Evolutionary conservation across 2,888 invertebrate species (phyloP).

Genomic region (Rhopalosiphum nymphaeae): DNA sequence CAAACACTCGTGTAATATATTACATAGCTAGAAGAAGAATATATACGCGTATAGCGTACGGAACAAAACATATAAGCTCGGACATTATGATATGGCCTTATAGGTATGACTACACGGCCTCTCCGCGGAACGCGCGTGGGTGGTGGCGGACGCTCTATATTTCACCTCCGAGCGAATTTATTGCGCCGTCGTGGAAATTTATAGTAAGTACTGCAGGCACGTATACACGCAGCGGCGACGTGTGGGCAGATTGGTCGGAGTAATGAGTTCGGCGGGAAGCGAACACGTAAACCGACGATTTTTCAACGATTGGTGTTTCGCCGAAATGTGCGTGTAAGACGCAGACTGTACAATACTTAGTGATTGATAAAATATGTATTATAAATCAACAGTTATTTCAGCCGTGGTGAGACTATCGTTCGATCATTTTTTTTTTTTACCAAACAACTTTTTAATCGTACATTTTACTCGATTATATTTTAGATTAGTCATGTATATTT

Average conservation of each 20-base stretch:
- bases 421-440: background rate
- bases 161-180: conserved; percentile 30
- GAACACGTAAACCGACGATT: conserved; percentile 3
- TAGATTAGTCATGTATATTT: too few relatives aligned
- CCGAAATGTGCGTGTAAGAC: background rate
- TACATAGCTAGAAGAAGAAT: background rate
- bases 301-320: background rate
- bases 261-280: background rate
- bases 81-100: background rate
- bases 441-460: background rate
- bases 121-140: background rate
- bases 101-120: background rate
- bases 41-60: background rate
- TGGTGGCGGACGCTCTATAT: conserved; percentile 11
- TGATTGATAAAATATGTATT: background rate
- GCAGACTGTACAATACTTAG: background rate
- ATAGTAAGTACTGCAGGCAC: background rate
- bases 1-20: background rate
- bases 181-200: conserved; percentile 13
- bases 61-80: background rate
- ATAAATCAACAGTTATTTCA: background rate
- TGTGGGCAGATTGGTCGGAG: conserved; percentile 2
- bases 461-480: background rate
- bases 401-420: background rate
- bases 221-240: background rate